Evolutionary conservation across 2,888 invertebrate genomes (phyloP).

Genomic region (Aspidiotus rigidus): DNA sequence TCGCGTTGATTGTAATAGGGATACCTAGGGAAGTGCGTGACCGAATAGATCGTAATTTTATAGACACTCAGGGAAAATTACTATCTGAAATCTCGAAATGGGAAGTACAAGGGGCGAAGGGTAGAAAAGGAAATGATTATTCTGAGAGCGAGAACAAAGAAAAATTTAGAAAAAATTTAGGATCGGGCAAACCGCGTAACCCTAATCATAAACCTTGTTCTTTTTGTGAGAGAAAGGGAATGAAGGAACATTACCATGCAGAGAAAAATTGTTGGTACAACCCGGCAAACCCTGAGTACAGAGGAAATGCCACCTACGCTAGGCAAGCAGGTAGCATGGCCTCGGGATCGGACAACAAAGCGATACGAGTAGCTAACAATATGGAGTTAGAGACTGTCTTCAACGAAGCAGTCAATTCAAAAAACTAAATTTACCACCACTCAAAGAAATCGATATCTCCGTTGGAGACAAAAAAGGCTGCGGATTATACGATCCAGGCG

Average conservation of each 20-base stretch:
- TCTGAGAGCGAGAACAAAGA: neutral
- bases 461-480: neutral
- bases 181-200: neutral
- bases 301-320: neutral
- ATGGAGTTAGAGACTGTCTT: neutral
- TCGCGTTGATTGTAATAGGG: neutral
- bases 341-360: neutral
- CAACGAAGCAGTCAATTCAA: neutral
- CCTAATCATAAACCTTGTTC: neutral
- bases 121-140: neutral
- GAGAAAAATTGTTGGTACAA: neutral
- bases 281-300: neutral
- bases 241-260: neutral
- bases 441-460: neutral
- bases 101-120: no score
- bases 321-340: no score
- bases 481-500: neutral
- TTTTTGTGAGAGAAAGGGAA: neutral
- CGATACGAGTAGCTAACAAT: neutral
- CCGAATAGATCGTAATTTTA: neutral
- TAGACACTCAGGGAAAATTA: neutral
- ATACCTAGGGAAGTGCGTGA: neutral
- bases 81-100: neutral
- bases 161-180: neutral
- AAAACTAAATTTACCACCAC: constrained; percentile 15